Conservation (phyloP, 2,888 invertebrate species). For the Amblyjoppa proteus region DNA sequence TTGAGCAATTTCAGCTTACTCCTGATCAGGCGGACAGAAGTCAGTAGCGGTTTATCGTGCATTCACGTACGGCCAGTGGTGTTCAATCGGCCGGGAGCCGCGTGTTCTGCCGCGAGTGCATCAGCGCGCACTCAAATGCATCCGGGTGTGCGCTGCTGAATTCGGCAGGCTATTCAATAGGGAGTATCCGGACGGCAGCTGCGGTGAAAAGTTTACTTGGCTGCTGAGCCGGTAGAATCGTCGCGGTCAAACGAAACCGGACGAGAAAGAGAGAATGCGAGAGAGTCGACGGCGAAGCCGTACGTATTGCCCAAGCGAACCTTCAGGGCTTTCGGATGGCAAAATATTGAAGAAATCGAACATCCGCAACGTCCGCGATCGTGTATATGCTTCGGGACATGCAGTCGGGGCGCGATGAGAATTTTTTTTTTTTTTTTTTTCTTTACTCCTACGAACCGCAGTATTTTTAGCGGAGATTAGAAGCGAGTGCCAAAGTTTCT, state of each 20-base stretch:
- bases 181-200: constrained; percentile 70
- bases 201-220: background rate
- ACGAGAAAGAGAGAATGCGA: background rate
- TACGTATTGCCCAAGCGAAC: background rate
- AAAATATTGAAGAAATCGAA: constrained; percentile 7
- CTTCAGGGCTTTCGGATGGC: constrained; percentile 20
- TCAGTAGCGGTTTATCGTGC: background rate
- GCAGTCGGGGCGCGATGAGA: background rate
- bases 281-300: background rate
- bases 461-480: constrained; percentile 69
- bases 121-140: constrained; percentile 78
- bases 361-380: constrained; percentile 1
- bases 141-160: constrained; percentile 71
- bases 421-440: background rate
- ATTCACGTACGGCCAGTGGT: constrained; percentile 35
- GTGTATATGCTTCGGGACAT: background rate
- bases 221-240: background rate
- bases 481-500: constrained; percentile 78
- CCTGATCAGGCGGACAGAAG: constrained; percentile 71
- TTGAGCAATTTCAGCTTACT: constrained; percentile 80
- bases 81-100: background rate
- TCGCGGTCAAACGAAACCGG: constrained; percentile 9
- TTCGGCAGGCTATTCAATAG: constrained; percentile 78
- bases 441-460: background rate
- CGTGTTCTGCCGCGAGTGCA: background rate